Conservation (phyloP, 2,888 invertebrate genomes). For the Hirtodrosophila alboralis region DNA sequence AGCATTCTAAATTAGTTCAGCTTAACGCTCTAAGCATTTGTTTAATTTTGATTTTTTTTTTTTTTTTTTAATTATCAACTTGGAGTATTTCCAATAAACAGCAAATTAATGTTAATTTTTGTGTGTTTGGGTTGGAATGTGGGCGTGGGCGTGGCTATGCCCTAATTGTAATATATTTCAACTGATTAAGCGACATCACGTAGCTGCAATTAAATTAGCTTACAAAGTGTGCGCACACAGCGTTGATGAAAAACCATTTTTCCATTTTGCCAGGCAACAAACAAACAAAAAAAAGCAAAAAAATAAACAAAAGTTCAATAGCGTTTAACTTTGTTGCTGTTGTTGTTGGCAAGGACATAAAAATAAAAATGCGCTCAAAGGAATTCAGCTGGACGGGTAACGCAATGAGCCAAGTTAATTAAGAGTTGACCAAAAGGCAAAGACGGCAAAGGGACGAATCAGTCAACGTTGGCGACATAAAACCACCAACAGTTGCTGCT, state of each 20-base stretch:
- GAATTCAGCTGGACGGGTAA: conserved; percentile 53
- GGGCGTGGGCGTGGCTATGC: conserved; percentile 32
- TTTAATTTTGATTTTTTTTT: too few species aligned
- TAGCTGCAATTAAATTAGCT: conserved; percentile 75
- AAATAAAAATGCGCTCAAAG: conserved; percentile 70
- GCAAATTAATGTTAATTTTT: conserved; percentile 49
- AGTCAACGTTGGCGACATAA: conserved; percentile 32
- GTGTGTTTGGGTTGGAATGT: conserved; percentile 7
- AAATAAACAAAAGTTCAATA: conserved; percentile 49
- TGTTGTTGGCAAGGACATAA: conserved; percentile 40
- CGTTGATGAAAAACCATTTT: conserved; percentile 67
- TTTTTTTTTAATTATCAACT: conserved; percentile 43
- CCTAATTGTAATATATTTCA: conserved; percentile 61
- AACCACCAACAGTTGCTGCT: conserved; percentile 54
- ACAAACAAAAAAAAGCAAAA: too few species aligned
- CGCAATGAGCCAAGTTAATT: conserved; percentile 70
- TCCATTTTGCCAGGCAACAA: too few species aligned
- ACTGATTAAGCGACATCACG: conserved; percentile 67
- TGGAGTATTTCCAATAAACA: conserved; percentile 48
- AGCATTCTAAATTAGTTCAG: conserved; percentile 29
- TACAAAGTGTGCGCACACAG: conserved; percentile 53
- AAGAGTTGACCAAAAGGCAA: conserved; percentile 65
- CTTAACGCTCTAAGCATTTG: conserved; percentile 18
- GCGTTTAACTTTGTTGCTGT: conserved; percentile 54
- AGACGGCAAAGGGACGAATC: conserved; percentile 36